Percentiles rank a stretch among this genome's conserved stretches.
These are phyloP conservation scores for Oreochromis aureus DNA, from an alignment of 2,113 vertebrate species.

Conservation along the genomic window DNA sequence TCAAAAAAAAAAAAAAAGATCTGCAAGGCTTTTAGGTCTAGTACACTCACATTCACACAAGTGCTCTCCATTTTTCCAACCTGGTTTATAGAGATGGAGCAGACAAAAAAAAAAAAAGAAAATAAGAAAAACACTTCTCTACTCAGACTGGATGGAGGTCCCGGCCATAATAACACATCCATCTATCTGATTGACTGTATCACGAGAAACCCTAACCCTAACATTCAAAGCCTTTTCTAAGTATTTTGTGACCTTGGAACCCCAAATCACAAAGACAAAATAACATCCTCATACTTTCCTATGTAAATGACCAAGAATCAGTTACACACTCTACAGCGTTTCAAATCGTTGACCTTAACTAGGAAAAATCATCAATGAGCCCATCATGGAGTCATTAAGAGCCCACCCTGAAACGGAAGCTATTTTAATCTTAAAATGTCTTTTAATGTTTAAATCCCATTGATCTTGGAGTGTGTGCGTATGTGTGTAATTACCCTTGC, in stretches of 20 bases:
- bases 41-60: no score
- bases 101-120: neutral
- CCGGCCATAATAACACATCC: constrained; percentile 35
- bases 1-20: neutral
- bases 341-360: constrained; percentile 48
- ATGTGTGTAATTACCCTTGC: constrained; percentile 78
- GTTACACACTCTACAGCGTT: constrained; percentile 20
- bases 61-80: no score
- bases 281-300: constrained; percentile 21
- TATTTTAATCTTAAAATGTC: constrained; percentile 18
- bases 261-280: constrained; percentile 49
- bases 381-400: constrained; percentile 23
- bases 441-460: constrained; percentile 36
- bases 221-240: neutral
- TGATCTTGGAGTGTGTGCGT: constrained; percentile 7
- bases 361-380: constrained; percentile 27
- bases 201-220: constrained; percentile 26
- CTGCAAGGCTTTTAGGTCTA: no score
- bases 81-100: no score
- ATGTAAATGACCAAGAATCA: constrained; percentile 53
- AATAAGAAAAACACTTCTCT: constrained; percentile 16
- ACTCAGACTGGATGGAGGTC: constrained; percentile 22
- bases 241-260: constrained; percentile 54
- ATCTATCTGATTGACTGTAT: constrained; percentile 29
- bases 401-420: neutral